A percentile compares a stretch with the other conserved stretches of the same genome.
Evolutionary conservation across 2,888 invertebrate genomes (phyloP).

Genomic region (Drosophila helvetica): DNA sequence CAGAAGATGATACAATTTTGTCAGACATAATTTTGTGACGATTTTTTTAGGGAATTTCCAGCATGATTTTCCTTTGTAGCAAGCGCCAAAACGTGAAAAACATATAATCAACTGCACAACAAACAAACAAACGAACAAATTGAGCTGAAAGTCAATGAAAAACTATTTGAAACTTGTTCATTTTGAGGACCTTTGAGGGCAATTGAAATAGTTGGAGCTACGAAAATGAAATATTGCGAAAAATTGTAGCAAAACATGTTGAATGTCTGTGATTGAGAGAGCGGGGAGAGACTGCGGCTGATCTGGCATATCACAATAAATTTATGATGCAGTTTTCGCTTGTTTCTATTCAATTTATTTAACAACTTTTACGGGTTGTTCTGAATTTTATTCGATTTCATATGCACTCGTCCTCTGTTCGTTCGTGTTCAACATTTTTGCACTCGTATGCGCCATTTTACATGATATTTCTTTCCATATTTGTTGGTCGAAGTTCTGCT

Average conservation of each 20-base stretch:
- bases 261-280: background rate
- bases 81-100: too few relatives aligned
- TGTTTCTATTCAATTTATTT: background rate
- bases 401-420: background rate
- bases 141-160: constrained; percentile 13
- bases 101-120: background rate
- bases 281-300: background rate
- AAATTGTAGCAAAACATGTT: background rate
- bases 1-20: background rate
- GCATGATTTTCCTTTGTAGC: too few relatives aligned
- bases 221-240: background rate
- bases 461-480: background rate
- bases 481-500: background rate
- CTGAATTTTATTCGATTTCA: background rate
- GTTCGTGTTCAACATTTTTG: background rate
- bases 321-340: too few relatives aligned
- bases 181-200: background rate
- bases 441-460: background rate
- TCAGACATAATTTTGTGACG: background rate
- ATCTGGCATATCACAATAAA: background rate
- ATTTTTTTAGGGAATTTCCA: too few relatives aligned
- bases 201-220: constrained; percentile 2
- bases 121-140: constrained; percentile 7
- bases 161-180: constrained; percentile 4
- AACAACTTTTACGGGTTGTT: background rate